Conservation (phyloP, 2,113 vertebrate genomes). For the Scomber japonicus region DNA sequence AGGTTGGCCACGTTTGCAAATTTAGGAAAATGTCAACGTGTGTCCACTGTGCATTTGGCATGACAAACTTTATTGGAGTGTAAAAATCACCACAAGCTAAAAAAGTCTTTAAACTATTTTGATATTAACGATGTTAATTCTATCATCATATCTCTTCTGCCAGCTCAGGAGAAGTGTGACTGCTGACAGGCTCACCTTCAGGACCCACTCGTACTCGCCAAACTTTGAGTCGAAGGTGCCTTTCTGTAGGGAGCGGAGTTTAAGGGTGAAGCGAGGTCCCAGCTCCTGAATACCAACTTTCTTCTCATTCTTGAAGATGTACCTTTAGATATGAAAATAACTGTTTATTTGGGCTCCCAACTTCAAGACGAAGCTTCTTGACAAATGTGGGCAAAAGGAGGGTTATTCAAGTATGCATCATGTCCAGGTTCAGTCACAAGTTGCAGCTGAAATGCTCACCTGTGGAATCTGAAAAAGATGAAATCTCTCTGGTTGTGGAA, state of each 20-base stretch:
- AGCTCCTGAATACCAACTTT: constrained; percentile 98
- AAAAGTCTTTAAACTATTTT: too few species aligned
- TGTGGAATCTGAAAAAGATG: constrained; percentile 97
- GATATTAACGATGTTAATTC: background rate
- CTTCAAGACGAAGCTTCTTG: background rate
- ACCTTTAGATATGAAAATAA: constrained; percentile 72
- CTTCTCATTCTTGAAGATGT: constrained; percentile 98
- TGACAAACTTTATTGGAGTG: too few species aligned
- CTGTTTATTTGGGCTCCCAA: background rate
- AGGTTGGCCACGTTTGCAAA: background rate
- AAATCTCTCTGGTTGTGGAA: constrained; percentile 99
- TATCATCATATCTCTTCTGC: background rate
- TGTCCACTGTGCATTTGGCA: background rate
- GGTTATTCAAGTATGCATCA: background rate
- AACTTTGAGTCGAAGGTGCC: constrained; percentile 99
- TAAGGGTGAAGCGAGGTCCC: constrained; percentile 97
- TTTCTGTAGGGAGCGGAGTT: constrained; percentile 96
- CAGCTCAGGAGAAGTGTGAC: background rate
- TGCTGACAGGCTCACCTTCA: constrained; percentile 88
- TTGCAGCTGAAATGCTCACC: constrained; percentile 80
- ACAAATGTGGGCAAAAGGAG: background rate
- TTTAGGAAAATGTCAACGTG: background rate
- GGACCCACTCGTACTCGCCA: constrained; percentile 98
- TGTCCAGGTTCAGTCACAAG: background rate
- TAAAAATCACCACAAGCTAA: too few species aligned